Evolutionary conservation across 2,797 vertebrate genomes (phyloP), one percentile per base, ranked within the genome.

Genomic region (Megalops cyprinoides): DNA sequence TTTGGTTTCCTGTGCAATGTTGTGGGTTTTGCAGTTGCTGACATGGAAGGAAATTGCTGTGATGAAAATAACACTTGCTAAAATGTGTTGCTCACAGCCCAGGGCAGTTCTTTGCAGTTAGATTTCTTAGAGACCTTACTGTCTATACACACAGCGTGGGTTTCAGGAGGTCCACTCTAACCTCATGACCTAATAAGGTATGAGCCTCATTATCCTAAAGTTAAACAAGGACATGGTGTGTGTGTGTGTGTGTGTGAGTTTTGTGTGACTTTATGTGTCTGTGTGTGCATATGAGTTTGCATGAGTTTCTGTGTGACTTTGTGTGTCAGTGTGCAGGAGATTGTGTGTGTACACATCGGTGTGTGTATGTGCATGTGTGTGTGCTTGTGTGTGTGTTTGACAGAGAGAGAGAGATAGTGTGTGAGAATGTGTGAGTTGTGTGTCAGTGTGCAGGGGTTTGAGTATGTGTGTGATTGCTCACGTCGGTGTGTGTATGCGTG

Each of bases 151-250:
- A n/a, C n/a, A n/a, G n/a, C n/a, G n/a, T n/a, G n/a, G n/a, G n/a
- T n/a, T n/a, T n/a, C n/a, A n/a, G n/a, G n/a, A n/a, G n/a, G n/a
- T n/a, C n/a, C n/a, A n/a, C n/a, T n/a, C n/a, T n/a, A n/a, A n/a
- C n/a, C n/a, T n/a, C n/a, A n/a, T n/a, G n/a, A n/a, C n/a, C n/a
- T n/a, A n/a, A n/a, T n/a, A n/a, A n/a, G n/a, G n/a, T n/a, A n/a
- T n/a, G n/a, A n/a, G 7, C 23, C 53, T 20, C 53, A 56, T 23
- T 56, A 56, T 56, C 53, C 15, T 56, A 23, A 23, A 56, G 1
- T 73, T 73, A 10, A 15, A 73, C 37, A 44, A 73, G 67, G 67
- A 73, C 67, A 73, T 6, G 1, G 37, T 44, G 34, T 74, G 69
- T 53, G 51, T 53, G 12, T 53, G 51, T 14, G 51, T 14, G 12